These are phyloP conservation scores for Syrmaticus mikado DNA, from an alignment of 2,113 vertebrate genomes.

Conservation along the genomic window DNA sequence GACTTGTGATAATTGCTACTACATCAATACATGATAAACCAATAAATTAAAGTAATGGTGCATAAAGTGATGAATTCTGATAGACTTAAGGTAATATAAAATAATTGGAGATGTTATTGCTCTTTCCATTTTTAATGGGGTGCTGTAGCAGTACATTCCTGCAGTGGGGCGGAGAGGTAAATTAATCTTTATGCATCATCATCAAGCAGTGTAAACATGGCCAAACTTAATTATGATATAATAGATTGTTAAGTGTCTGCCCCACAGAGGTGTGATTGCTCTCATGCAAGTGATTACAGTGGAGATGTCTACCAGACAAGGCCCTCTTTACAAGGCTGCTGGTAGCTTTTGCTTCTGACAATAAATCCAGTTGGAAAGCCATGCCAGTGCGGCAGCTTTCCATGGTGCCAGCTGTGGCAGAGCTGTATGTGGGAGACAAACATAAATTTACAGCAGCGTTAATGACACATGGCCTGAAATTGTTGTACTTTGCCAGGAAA, in stretches of 20 bases:
- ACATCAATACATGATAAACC: neutral
- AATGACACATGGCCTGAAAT: neutral
- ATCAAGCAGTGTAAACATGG: conserved; percentile 67
- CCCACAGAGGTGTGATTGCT: conserved; percentile 40
- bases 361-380: neutral
- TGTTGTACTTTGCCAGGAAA: neutral
- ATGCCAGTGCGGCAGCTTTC: neutral
- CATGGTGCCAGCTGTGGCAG: neutral
- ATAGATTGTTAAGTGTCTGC: conserved; percentile 50
- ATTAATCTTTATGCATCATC: conserved; percentile 71
- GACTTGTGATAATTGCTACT: conserved; percentile 2
- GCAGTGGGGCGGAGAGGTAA: conserved; percentile 34
- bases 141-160: neutral
- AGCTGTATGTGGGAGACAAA: neutral
- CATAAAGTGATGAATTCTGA: conserved; percentile 44
- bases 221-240: conserved; percentile 65
- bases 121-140: conserved; percentile 53
- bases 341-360: neutral
- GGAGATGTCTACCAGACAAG: neutral
- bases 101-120: conserved; percentile 58
- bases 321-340: neutral
- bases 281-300: conserved; percentile 16
- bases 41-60: conserved; percentile 38
- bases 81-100: conserved; percentile 46
- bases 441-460: neutral